These are phyloP conservation scores for Pygmarrhopalites habei DNA, from an alignment of 1,140 invertebrate genomes.

Conservation along the genomic window DNA sequence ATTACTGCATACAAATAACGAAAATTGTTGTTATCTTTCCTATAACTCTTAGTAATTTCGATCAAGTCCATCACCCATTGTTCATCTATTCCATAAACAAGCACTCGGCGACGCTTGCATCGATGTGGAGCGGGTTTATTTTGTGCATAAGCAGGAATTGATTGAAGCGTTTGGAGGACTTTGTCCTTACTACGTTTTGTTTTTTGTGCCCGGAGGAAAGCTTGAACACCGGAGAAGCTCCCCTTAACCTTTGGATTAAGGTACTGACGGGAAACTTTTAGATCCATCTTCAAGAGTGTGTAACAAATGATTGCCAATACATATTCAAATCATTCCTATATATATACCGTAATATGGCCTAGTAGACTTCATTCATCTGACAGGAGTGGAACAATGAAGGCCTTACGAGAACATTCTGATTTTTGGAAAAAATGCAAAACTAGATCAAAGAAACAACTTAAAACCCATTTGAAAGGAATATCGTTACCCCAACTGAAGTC, in stretches of 20 bases:
- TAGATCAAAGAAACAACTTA: not conserved
- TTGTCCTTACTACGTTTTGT: too few relatives aligned
- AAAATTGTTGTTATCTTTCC: not conserved
- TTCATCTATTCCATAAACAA: constrained; percentile 7
- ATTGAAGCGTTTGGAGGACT: not conserved
- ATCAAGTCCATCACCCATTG: constrained; percentile 12
- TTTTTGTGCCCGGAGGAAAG: not conserved
- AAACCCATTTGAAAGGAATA: not conserved
- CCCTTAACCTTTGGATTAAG: constrained; percentile 3
- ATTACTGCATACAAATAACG: not conserved
- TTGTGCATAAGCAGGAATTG: not conserved
- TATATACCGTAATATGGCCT: not conserved
- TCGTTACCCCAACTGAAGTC: not conserved
- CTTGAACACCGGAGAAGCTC: not conserved
- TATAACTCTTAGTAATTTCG: not conserved
- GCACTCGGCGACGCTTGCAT: constrained; percentile 1
- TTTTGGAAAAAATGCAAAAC: not conserved
- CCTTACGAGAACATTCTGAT: too few relatives aligned
- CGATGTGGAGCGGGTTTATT: not conserved
- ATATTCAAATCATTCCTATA: not conserved
- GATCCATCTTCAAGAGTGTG: not conserved
- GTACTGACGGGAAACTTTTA: not conserved
- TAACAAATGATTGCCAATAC: not conserved
- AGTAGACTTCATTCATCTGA: not conserved
- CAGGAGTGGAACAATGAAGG: too few relatives aligned